phyloP scores from a whole-genome alignment of 2,113 vertebrate genomes.

The Alligator mississippiensis region DNA sequence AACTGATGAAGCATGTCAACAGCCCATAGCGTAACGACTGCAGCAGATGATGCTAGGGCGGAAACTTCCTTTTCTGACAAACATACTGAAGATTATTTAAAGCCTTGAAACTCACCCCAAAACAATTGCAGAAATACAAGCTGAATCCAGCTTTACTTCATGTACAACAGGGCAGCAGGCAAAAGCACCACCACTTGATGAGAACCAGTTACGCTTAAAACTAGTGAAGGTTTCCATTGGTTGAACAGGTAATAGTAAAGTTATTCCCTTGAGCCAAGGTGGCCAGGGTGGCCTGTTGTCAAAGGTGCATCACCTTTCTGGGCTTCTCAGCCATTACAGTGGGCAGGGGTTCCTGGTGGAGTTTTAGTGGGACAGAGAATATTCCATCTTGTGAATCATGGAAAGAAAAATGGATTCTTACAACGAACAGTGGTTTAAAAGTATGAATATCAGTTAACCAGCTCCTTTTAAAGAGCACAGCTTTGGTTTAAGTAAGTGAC shows the following conservation, averaged over 20 bases:
- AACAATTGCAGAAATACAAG: not conserved
- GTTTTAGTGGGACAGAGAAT: not conserved
- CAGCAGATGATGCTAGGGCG: not conserved
- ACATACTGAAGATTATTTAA: not conserved
- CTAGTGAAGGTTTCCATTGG: not conserved
- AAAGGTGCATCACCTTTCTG: not conserved
- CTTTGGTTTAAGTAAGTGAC: not conserved
- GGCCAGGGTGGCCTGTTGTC: not conserved
- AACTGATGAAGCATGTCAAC: too few species aligned
- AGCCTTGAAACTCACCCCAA: not conserved
- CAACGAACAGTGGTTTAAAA: not conserved
- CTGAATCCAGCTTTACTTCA: not conserved
- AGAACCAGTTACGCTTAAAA: not conserved
- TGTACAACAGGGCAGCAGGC: not conserved
- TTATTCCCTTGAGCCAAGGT: not conserved
- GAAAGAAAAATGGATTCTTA: not conserved
- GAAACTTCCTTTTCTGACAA: not conserved
- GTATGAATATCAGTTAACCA: not conserved
- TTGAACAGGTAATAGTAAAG: not conserved
- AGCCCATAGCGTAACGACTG: not conserved
- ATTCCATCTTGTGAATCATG: not conserved
- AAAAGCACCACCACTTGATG: not conserved
- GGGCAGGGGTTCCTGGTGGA: not conserved
- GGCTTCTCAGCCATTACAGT: not conserved
- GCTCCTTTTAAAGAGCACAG: conserved; percentile 1